phyloP scores from a whole-genome alignment of 2,888 invertebrate species.

The Rhaphigaster nebulosa region DNA sequence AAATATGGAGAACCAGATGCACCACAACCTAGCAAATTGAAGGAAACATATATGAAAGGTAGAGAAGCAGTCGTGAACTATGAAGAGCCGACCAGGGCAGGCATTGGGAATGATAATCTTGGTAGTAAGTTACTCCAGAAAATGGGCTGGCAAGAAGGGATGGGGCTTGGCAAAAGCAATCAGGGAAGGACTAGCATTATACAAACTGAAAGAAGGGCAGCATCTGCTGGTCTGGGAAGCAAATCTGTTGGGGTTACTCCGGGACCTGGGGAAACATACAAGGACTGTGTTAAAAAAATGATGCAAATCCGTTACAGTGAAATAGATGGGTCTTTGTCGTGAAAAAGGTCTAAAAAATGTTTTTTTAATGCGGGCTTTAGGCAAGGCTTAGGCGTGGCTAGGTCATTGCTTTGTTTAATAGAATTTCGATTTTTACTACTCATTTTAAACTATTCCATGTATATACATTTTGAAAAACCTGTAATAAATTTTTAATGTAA shows the following conservation, averaged over 20 bases:
- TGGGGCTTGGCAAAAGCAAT: constrained; percentile 92
- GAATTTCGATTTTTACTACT: neutral
- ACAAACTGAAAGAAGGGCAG: constrained; percentile 79
- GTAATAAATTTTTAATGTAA: constrained; percentile 36
- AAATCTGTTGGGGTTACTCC: constrained; percentile 83
- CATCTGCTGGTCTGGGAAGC: constrained; percentile 89
- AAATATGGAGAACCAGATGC: constrained; percentile 93
- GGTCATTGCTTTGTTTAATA: neutral
- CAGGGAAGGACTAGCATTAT: constrained; percentile 95
- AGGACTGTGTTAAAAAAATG: constrained; percentile 90
- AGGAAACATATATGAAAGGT: constrained; percentile 79
- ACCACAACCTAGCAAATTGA: constrained; percentile 80
- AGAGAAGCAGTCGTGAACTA: constrained; percentile 69
- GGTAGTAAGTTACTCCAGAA: constrained; percentile 96
- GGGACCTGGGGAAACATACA: constrained; percentile 86
- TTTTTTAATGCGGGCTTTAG: neutral
- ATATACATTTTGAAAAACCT: constrained; percentile 32
- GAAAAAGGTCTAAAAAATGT: neutral
- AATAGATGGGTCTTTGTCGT: constrained; percentile 62
- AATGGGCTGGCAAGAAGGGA: constrained; percentile 99
- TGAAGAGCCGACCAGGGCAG: constrained; percentile 75
- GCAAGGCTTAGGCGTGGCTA: neutral
- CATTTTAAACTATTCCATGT: constrained; percentile 31
- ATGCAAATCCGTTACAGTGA: constrained; percentile 91
- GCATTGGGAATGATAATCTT: constrained; percentile 89